Base-by-base conservation (phyloP, 35 echinoderm and acorn worm species). In the Heliocidaris tuberculata region DNA sequence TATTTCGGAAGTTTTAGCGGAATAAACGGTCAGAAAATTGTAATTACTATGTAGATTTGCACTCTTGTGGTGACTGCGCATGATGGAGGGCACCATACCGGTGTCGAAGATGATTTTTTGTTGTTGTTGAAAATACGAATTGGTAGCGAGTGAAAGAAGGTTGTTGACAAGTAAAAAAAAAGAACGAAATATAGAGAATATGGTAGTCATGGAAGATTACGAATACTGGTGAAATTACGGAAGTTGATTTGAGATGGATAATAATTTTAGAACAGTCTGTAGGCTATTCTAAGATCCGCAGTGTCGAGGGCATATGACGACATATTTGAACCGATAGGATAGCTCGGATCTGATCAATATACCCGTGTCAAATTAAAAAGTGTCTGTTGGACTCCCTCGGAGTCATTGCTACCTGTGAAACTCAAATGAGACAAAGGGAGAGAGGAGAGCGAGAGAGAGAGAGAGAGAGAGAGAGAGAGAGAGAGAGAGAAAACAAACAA, bases 291-390 rank as follows among this genome's bases (percentile, higher is more conserved):
- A 78, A 0, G 19, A 78, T 27, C 0, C 21, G 65, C 27, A 78
- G 27, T 78, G 65, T 78, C 65, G 65, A 78, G 65, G 27, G 65
- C 19, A 78, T 78, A 78, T 89, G 87, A 89, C 87, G 31, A 89
- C 47, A 48, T 89, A 89, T 89, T 89, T 24, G 87, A 47, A 89
- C 31, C 31, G 87, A 32, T 89, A 89, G 47, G 47, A 89, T n/a
- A n/a, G 47, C 87, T 15, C 15, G 32, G 31, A 35, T 24, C 87
- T 32, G 87, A 89, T 89, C 87, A 89, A 89, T 89, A 89, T n/a
- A 78, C 87, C 87, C 31, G 87, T 48, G 87, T 89, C 87, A 89
- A 89, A 89, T 89, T 89, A 89, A 89, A 89, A 89, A 78, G 65
- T 89, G 87, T 31, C 87, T 89, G 87, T 89, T 89, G 87, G 47